phyloP scores from a whole-genome alignment of 2,888 invertebrate genomes.

The Thecophora atra region DNA sequence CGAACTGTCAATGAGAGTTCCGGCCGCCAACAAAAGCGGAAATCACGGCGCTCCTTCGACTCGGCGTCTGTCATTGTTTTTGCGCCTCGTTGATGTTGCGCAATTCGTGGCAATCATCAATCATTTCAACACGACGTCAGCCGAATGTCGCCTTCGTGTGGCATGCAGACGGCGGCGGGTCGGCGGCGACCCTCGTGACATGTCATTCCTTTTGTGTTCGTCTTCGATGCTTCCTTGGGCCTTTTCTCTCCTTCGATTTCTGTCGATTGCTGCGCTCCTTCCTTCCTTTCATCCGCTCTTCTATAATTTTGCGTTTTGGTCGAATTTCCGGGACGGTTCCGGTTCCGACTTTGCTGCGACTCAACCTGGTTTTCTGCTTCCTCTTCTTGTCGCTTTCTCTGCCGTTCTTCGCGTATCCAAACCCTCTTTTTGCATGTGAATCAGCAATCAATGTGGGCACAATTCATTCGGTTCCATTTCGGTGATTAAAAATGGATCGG shows the following conservation, averaged over 20 bases:
- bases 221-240: background rate
- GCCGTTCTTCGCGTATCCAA: conserved; percentile 15
- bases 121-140: conserved; percentile 52
- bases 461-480: conserved; percentile 42
- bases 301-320: conserved; percentile 17
- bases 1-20: conserved; percentile 13
- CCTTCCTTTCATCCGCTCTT: background rate
- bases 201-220: conserved; percentile 12
- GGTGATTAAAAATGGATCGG: conserved; percentile 46
- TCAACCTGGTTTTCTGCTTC: background rate
- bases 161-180: background rate
- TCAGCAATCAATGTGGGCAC: conserved; percentile 46
- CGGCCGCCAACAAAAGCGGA: conserved; percentile 11
- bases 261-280: background rate
- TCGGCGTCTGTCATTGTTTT: background rate
- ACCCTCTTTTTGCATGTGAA: conserved; percentile 46
- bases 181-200: conserved; percentile 35
- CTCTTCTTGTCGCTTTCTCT: background rate
- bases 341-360: background rate
- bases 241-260: conserved; percentile 2
- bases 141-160: conserved; percentile 17
- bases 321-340: conserved; percentile 31
- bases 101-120: conserved; percentile 55
- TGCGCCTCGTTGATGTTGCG: conserved; percentile 3
- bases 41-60: conserved; percentile 8